Conservation (phyloP, 2,888 invertebrate genomes). For the Empis livida region DNA sequence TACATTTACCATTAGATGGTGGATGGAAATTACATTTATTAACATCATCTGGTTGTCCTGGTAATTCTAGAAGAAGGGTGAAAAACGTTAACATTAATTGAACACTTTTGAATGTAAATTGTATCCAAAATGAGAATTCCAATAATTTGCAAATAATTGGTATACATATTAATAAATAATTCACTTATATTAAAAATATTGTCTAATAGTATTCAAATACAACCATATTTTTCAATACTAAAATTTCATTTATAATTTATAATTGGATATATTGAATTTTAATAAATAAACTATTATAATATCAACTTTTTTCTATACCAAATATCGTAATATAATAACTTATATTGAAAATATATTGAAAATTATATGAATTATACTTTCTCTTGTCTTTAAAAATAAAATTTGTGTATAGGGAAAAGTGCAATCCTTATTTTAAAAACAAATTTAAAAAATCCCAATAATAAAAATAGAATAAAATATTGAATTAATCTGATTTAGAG, state of each 20-base stretch:
- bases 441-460: too few species aligned
- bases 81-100: constrained; percentile 11
- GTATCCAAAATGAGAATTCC: too few species aligned
- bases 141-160: too few species aligned
- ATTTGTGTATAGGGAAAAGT: constrained; percentile 2
- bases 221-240: too few species aligned
- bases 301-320: background rate
- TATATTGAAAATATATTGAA: too few species aligned
- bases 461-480: too few species aligned
- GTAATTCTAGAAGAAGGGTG: constrained; percentile 33
- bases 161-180: background rate
- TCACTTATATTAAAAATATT: background rate
- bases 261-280: too few species aligned
- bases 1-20: constrained; percentile 60
- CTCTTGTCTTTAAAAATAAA: constrained; percentile 3
- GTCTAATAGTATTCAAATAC: too few species aligned
- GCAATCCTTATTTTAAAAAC: background rate
- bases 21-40: constrained; percentile 64
- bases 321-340: background rate
- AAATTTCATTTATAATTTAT: too few species aligned
- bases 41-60: constrained; percentile 31
- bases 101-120: background rate
- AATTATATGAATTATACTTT: background rate
- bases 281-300: background rate
- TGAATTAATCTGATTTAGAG: too few species aligned